Conservation (phyloP, 2,113 vertebrate species). For the Odontesthes bonariensis region DNA sequence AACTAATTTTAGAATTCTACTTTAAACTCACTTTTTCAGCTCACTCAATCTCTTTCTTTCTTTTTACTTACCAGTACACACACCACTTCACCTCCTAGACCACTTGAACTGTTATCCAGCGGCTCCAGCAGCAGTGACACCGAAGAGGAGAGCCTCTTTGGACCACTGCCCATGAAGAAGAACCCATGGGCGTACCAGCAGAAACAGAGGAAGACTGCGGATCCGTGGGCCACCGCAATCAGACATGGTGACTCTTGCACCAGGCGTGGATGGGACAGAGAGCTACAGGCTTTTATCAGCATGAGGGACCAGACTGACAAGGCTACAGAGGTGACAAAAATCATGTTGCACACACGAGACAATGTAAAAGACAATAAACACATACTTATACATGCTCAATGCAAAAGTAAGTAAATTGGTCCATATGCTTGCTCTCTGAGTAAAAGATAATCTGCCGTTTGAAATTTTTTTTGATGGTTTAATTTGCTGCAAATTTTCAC, state of each 20-base stretch:
- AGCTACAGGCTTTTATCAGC: constrained; percentile 88
- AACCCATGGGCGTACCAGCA: constrained; percentile 71
- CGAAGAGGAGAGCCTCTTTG: constrained; percentile 74
- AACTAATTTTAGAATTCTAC: neutral
- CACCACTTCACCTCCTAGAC: constrained; percentile 10
- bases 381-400: neutral
- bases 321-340: constrained; percentile 81
- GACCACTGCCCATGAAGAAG: constrained; percentile 39
- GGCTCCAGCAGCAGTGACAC: constrained; percentile 65
- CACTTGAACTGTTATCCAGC: constrained; percentile 34
- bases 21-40: neutral
- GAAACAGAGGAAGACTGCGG: neutral
- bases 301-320: constrained; percentile 84
- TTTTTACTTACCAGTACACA: constrained; percentile 30
- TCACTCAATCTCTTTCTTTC: neutral
- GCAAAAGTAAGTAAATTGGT: too few species aligned
- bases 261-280: constrained; percentile 83
- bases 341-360: neutral
- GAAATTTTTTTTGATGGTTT: too few species aligned
- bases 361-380: neutral
- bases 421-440: too few species aligned
- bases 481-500: too few species aligned
- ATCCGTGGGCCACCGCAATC: neutral
- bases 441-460: too few species aligned
- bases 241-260: constrained; percentile 76